Evolutionary conservation across 2,888 invertebrate species (phyloP).

Genomic region (Parelbella ahira): DNA sequence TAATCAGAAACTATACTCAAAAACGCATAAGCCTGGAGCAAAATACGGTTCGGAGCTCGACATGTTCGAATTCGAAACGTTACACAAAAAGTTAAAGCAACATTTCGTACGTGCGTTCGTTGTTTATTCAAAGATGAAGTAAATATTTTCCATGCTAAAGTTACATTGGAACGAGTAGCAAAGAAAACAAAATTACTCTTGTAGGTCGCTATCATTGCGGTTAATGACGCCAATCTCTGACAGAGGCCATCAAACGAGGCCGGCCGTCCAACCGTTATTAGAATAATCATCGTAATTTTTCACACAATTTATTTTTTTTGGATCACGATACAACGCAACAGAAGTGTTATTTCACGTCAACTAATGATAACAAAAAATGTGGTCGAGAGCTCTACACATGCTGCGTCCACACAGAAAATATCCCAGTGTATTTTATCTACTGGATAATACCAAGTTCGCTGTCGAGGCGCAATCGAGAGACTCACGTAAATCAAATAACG

Average conservation of each 20-base stretch:
- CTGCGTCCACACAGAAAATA: conserved; percentile 18
- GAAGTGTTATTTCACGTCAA: conserved; percentile 67
- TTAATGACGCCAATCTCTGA: conserved; percentile 75
- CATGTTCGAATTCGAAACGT: too few relatives aligned
- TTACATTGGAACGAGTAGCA: conserved; percentile 29
- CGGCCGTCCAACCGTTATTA: conserved; percentile 66
- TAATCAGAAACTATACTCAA: too few relatives aligned
- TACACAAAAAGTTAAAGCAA: too few relatives aligned
- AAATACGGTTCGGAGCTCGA: too few relatives aligned
- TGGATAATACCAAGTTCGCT: conserved; percentile 25
- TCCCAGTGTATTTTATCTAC: conserved; percentile 27
- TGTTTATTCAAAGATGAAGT: conserved; percentile 3
- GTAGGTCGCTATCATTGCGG: conserved; percentile 69
- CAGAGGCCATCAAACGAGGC: conserved; percentile 65
- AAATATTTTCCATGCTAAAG: conserved; percentile 20
- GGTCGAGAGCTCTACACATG: conserved; percentile 37
- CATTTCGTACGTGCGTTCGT: too few relatives aligned
- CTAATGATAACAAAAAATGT: conserved; percentile 76
- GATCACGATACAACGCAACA: conserved; percentile 53
- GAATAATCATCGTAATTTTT: conserved; percentile 79
- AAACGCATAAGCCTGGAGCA: too few relatives aligned
- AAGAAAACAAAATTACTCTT: conserved; percentile 67
- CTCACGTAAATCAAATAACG: too few relatives aligned
- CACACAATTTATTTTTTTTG: conserved; percentile 78
- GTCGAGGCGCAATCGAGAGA: conserved; percentile 18